A percentile compares a stretch with the other conserved stretches of the same genome.
Conservation (phyloP, 2,888 invertebrate species). For the Aphodius sticticus region DNA sequence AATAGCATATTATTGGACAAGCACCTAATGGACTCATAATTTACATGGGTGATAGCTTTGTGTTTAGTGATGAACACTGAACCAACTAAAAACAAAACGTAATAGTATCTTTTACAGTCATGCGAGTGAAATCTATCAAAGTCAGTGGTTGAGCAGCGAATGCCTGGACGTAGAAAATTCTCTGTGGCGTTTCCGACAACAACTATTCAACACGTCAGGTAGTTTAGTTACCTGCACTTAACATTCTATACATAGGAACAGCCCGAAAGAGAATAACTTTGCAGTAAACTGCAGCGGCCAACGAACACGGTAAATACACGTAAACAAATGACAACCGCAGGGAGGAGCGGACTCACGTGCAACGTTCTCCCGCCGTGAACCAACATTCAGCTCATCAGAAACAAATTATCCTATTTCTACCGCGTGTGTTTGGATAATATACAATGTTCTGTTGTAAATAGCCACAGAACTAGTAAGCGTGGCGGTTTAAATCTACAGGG, state of each 20-base stretch:
- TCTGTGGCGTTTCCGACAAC: not conserved
- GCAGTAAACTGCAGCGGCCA: not conserved
- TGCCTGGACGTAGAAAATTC: not conserved
- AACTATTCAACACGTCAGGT: conserved; percentile 4
- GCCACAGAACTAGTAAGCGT: no score
- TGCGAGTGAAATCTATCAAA: not conserved
- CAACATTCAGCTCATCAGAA: not conserved
- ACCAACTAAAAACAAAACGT: not conserved
- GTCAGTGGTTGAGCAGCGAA: not conserved
- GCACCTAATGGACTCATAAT: no score
- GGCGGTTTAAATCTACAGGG: no score
- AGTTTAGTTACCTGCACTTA: conserved; percentile 4
- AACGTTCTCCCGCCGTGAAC: not conserved
- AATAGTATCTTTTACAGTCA: not conserved
- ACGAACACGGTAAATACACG: not conserved
- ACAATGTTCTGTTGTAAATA: no score
- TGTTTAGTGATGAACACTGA: no score
- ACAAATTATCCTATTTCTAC: not conserved
- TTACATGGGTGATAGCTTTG: no score
- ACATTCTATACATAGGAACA: not conserved
- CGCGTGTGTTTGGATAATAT: not conserved
- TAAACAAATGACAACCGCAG: not conserved
- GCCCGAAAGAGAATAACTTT: not conserved
- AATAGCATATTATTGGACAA: no score
- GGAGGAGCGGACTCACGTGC: not conserved